Evolutionary conservation across 2,113 vertebrate species (phyloP).

Genomic region (Thunnus thynnus): DNA sequence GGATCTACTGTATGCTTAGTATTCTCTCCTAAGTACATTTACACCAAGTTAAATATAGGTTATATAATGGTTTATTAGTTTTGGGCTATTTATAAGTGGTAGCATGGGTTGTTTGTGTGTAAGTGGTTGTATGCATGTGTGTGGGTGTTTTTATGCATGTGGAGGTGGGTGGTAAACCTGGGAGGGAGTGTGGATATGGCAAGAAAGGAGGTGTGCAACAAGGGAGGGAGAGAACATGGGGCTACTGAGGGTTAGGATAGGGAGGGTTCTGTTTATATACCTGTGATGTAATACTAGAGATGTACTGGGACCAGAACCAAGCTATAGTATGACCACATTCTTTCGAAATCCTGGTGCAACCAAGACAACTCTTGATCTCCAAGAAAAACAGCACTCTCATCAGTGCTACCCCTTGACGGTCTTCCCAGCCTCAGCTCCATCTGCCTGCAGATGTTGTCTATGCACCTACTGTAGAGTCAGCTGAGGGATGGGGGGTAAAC

Average conservation of each 20-base stretch:
- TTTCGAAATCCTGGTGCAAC: no score
- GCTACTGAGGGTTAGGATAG: not conserved
- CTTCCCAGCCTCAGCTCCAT: not conserved
- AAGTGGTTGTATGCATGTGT: not conserved
- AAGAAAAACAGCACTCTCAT: not conserved
- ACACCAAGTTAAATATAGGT: not conserved
- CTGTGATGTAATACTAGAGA: no score
- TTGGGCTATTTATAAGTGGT: constrained; percentile 10
- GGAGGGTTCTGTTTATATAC: not conserved
- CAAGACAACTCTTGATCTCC: not conserved
- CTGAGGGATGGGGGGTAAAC: not conserved
- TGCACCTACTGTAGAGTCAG: not conserved
- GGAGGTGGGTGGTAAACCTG: not conserved
- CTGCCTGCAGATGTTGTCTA: not conserved
- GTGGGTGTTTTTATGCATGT: not conserved
- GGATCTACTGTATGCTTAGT: not conserved
- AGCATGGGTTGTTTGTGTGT: not conserved
- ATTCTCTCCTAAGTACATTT: not conserved
- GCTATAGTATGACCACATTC: no score
- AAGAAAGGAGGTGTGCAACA: constrained; percentile 1
- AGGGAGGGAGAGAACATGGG: not conserved
- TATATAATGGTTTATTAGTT: no score
- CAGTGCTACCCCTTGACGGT: not conserved
- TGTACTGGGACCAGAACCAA: not conserved
- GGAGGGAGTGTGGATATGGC: not conserved